Evolutionary conservation across 1,140 invertebrate genomes (phyloP).

Genomic region (Pseudomyrmex flavicornis): DNA sequence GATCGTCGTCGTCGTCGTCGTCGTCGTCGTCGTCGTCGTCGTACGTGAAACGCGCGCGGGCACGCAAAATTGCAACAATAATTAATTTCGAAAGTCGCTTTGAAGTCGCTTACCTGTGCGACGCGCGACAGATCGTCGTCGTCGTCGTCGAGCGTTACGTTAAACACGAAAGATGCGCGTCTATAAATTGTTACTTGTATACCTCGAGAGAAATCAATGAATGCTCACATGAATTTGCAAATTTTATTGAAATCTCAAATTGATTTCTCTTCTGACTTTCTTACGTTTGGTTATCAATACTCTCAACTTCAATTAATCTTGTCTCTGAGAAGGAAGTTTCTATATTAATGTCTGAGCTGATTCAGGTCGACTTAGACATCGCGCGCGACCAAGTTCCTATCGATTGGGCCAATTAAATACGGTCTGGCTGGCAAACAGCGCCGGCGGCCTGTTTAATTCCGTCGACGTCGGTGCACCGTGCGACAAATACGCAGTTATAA

Average conservation of each 20-base stretch:
- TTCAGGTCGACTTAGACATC: conserved; percentile 55
- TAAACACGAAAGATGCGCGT: conserved; percentile 65
- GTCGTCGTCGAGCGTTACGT: conserved; percentile 58
- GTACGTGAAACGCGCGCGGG: conserved; percentile 62
- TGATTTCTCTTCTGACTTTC: neutral
- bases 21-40: neutral
- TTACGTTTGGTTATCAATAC: conserved; percentile 15
- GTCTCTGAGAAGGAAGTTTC: conserved; percentile 43
- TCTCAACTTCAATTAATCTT: conserved; percentile 67
- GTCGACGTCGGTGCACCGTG: conserved; percentile 9
- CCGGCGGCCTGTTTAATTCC: conserved; percentile 40
- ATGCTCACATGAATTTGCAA: neutral
- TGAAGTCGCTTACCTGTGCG: conserved; percentile 68
- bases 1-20: conserved; percentile 6
- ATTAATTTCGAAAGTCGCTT: conserved; percentile 77
- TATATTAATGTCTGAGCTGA: conserved; percentile 39
- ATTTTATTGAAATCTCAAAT: conserved; percentile 13
- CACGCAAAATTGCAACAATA: conserved; percentile 73
- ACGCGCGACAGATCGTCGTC: conserved; percentile 63
- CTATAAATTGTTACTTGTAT: neutral
- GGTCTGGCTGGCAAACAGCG: conserved; percentile 53
- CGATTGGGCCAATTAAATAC: conserved; percentile 60
- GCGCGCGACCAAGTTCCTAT: conserved; percentile 37
- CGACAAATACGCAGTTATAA: conserved; percentile 55
- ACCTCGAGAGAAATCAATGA: too few species aligned